Evolutionary conservation across 2,797 vertebrate species (phyloP).

Genomic region (Otolemur crassicaudatus): DNA sequence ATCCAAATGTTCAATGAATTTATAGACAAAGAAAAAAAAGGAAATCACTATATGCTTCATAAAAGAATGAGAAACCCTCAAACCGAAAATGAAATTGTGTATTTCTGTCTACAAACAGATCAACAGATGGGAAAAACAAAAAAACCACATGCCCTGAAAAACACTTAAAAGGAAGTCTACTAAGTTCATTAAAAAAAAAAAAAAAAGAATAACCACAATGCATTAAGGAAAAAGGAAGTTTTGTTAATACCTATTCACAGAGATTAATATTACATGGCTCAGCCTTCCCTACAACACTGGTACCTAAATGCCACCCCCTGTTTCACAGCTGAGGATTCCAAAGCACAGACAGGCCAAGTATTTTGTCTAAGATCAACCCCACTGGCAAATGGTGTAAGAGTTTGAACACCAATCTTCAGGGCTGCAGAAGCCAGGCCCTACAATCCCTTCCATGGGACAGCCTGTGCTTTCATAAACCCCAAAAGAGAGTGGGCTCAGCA

Average conservation of each 20-base stretch:
- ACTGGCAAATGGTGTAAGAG: background rate
- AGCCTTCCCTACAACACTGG: background rate
- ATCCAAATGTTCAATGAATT: background rate
- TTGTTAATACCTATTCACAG: background rate
- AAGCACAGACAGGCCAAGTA: background rate
- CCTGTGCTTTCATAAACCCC: background rate
- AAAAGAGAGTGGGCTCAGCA: background rate
- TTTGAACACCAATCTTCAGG: background rate
- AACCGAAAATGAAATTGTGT: conserved; percentile 70
- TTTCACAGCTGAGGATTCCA: background rate
- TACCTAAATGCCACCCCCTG: background rate
- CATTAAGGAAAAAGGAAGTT: background rate
- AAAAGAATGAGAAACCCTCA: conserved; percentile 48
- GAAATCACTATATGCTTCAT: conserved; percentile 66
- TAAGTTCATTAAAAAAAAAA: background rate
- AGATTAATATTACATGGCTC: background rate
- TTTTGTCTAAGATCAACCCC: background rate
- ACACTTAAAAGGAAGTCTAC: background rate
- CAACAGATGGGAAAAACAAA: background rate
- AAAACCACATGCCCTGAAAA: conserved; percentile 41
- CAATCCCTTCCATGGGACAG: background rate
- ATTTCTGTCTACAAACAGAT: conserved; percentile 62
- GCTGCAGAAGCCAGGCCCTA: background rate
- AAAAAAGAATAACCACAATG: background rate
- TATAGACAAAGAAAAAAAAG: conserved; percentile 56